These are phyloP conservation scores for Notothenia rossii DNA, from an alignment of 2,113 vertebrate genomes.

Conservation along the genomic window DNA sequence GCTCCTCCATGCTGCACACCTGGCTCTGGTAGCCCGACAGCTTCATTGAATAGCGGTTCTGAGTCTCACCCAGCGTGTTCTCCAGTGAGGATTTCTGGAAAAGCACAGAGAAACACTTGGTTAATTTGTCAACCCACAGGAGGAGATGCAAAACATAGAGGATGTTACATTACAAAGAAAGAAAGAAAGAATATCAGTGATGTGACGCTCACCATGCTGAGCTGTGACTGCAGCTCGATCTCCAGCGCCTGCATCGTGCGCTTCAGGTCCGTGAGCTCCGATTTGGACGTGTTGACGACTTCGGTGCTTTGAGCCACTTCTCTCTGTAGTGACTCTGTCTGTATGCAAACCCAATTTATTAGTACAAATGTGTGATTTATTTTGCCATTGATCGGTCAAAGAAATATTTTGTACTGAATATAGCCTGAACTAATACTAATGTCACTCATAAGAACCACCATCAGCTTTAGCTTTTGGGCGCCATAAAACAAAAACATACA, in stretches of 20 bases:
- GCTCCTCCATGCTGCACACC: conserved; percentile 83
- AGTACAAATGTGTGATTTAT: too few relatives aligned
- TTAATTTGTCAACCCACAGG: background rate
- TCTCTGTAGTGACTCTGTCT: conserved; percentile 83
- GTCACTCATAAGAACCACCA: too few relatives aligned
- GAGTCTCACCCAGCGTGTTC: conserved; percentile 82
- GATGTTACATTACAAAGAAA: too few relatives aligned
- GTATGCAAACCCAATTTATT: background rate
- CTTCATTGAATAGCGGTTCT: conserved; percentile 80
- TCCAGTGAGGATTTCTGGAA: conserved; percentile 89
- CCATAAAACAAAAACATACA: too few relatives aligned
- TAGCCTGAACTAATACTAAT: too few relatives aligned
- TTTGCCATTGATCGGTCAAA: too few relatives aligned
- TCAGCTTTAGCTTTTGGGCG: too few relatives aligned
- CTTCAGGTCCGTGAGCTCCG: conserved; percentile 85
- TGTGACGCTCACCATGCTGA: conserved; percentile 82
- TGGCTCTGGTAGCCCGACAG: conserved; percentile 83
- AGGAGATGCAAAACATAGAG: too few relatives aligned
- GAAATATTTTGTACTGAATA: too few relatives aligned
- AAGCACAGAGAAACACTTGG: background rate
- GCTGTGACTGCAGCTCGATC: conserved; percentile 89
- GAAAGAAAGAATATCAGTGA: too few relatives aligned
- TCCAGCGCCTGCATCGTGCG: conserved; percentile 84
- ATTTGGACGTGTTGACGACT: conserved; percentile 77
- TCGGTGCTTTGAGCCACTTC: conserved; percentile 80